phyloP scores from a whole-genome alignment of 1,140 invertebrate genomes.

The Aethina tumida region DNA sequence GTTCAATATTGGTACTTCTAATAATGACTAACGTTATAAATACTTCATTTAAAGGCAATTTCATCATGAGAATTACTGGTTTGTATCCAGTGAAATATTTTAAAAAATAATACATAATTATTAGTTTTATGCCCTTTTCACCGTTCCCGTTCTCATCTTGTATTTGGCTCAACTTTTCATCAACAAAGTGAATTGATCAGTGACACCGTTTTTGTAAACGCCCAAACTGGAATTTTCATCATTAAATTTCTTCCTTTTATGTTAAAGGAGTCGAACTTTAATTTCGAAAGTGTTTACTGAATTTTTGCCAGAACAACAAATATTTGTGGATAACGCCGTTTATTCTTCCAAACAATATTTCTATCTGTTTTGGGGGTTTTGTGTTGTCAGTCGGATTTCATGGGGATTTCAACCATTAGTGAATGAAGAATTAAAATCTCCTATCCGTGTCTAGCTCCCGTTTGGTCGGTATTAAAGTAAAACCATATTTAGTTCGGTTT shows the following conservation, averaged over 20 bases:
- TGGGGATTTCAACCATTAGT: constrained; percentile 8
- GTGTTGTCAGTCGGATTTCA: constrained; percentile 1
- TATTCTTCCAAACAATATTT: constrained; percentile 4
- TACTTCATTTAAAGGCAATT: too few species aligned
- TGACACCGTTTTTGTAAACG: constrained; percentile 8
- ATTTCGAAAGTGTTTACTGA: constrained; percentile 4
- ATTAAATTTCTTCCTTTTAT: constrained; percentile 7
- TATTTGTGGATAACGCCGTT: constrained; percentile 2
- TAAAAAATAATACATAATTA: too few species aligned
- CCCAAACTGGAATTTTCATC: constrained; percentile 6
- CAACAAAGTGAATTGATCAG: constrained; percentile 1
- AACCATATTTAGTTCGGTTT: constrained; percentile 5
- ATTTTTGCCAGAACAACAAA: background rate
- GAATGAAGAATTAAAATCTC: constrained; percentile 8
- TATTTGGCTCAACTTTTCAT: too few species aligned
- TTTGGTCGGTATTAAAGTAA: constrained; percentile 5
- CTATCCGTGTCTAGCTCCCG: constrained; percentile 11
- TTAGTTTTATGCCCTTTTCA: too few species aligned
- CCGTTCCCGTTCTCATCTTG: too few species aligned
- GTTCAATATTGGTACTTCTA: too few species aligned
- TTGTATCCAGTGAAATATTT: too few species aligned
- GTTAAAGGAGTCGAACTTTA: constrained; percentile 2
- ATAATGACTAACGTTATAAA: too few species aligned
- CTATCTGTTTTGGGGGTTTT: constrained; percentile 3
- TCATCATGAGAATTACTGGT: too few species aligned